Evolutionary conservation across 2,888 invertebrate genomes (phyloP).

Genomic region (Tenthredo amoena): DNA sequence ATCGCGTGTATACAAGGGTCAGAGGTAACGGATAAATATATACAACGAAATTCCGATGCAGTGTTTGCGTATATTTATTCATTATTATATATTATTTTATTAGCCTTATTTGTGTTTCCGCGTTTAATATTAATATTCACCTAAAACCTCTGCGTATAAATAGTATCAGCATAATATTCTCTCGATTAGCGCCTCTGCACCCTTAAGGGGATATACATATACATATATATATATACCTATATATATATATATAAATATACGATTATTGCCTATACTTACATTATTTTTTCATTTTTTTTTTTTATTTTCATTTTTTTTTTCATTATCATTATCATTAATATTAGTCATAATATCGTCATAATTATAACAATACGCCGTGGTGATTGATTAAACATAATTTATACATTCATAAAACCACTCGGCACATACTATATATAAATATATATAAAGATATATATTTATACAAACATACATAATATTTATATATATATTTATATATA

Average conservation of each 20-base stretch:
- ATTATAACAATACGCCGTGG: constrained; percentile 17
- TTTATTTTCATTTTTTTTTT: neutral
- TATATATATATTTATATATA: constrained; percentile 24
- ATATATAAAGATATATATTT: constrained; percentile 18
- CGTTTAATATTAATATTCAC: constrained; percentile 61
- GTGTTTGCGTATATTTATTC: neutral
- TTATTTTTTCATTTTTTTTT: neutral
- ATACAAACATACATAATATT: constrained; percentile 49
- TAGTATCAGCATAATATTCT: constrained; percentile 57
- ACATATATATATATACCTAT: no score
- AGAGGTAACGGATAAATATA: neutral
- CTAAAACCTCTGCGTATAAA: constrained; percentile 68
- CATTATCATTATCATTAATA: neutral
- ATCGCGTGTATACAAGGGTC: neutral
- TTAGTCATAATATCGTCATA: neutral
- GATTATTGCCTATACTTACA: constrained; percentile 2
- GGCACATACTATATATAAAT: constrained; percentile 22
- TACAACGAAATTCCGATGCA: neutral
- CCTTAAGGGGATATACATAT: constrained; percentile 21
- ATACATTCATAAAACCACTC: constrained; percentile 38
- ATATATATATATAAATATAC: neutral
- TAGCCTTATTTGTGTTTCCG: constrained; percentile 54
- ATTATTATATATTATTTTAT: neutral
- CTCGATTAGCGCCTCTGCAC: neutral
- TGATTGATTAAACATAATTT: constrained; percentile 23